Base-by-base conservation (phyloP, 2,888 invertebrate genomes). In the Dasysyrphus tricinctus region DNA sequence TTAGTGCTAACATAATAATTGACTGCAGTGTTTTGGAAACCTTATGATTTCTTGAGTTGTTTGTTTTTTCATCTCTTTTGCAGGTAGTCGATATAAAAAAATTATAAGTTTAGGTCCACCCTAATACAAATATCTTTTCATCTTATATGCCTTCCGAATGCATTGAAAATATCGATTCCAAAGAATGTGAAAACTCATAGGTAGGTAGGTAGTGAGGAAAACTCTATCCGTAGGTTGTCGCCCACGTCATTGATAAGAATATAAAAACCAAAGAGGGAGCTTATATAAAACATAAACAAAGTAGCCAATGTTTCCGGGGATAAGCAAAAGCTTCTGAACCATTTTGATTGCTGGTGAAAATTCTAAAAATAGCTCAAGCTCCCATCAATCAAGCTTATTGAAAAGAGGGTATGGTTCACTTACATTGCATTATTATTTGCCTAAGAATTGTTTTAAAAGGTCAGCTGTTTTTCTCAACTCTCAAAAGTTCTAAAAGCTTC, bases 281-380 rank as follows among this genome's bases (percentile, higher is more conserved):
- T 49, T 49, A 49, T 49, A 0, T 49, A 19, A 3, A 49, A 49
- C 9, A 49, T 49, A 49, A 49, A 19, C 19, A 49, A 49, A 49
- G 19, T 49, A 49, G 49, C 7, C 49, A 19, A 49, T 49, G 19
- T 49, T 49, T 49, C 49, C 49, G 49, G 49, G 49, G 49, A 49
- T 49, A 49, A 49, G 9, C 4, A 49, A 19, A 19, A 19, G 49
- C 49, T 49, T 49, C 49, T 11, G 19, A 5, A 47, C 16, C 49
- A 19, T 19, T 47, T 47, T n/a, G 11, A 11, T 19, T 49, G 19
- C 49, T 49, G 9, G 49, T 49, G 49, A 49, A 49, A 49, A 49
- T 49, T 49, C 49, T 49, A 49, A 49, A 49, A 49, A 49, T 49
- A 49, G 49, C 19, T 11, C 19, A 49, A 49, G 49, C 49, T 49